Evolutionary conservation across 1,140 invertebrate genomes (phyloP), one percentile per base, ranked within the genome.

Genomic region (Dreissena rostriformis): DNA sequence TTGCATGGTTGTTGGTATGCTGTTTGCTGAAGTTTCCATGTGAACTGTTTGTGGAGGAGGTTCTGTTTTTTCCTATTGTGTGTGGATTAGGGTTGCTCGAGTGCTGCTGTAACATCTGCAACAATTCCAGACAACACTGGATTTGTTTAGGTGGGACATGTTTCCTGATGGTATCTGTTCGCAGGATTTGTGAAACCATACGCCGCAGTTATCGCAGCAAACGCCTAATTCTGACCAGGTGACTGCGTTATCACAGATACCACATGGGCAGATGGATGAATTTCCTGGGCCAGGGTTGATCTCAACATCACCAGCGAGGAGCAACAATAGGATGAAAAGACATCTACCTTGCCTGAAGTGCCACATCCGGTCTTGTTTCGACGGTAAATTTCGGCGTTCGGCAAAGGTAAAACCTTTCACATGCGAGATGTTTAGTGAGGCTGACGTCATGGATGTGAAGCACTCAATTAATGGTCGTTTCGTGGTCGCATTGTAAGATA

Each of bases 181-280:
- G 26, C 66, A 68, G 28, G 66, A 22, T 26, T 68, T 68, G 66
- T 68, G 66, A 28, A 68, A 68, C 66, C 66, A 68, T 68, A 68
- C 28, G 19, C 57, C 57, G 57, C 57, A 63, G 57, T 63, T 63
- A 24, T 63, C 57, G 57, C 57, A 68, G 28, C 66, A 68, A 17
- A 68, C 66, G 26, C 66, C 66, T 29, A 28, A 17, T 26, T 68
- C 6, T 24, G 66, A 68, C 66, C 66, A 68, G 26, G 66, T 68
- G 19, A 68, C 66, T 5, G 66, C 6, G 19, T 17, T 68, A 28
- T 68, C 66, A 22, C 66, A 68, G n/a, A 29, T 2, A n/a, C 66
- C 66, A 29, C 66, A 68, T 68, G n/a, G 66, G 66, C 66, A 68
- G 66, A 68, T 68, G 5, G 66, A 68, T 68, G 66, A 5, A 68